Conservation (phyloP, 2,888 invertebrate genomes). For the Phytoseiulus persimilis region DNA sequence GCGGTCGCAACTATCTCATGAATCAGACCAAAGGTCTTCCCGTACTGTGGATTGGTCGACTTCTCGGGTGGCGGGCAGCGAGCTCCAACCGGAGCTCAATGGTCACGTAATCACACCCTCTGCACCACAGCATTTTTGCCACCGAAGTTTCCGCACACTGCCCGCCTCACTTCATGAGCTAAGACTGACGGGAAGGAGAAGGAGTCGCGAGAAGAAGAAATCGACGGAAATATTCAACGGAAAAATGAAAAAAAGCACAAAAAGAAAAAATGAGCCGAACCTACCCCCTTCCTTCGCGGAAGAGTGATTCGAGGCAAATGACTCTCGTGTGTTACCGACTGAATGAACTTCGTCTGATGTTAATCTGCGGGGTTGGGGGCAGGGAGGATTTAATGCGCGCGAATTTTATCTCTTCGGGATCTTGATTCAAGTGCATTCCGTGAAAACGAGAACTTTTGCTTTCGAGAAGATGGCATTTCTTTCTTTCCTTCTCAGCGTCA, state of each 20-base stretch:
- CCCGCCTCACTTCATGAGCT: neutral
- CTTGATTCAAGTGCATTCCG: neutral
- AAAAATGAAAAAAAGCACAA: neutral
- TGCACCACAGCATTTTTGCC: neutral
- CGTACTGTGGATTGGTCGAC: neutral
- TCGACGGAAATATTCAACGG: neutral
- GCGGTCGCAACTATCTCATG: neutral
- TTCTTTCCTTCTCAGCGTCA: neutral
- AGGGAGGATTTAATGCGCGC: neutral
- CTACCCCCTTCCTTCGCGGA: neutral
- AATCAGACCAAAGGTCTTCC: neutral
- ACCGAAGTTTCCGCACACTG: neutral
- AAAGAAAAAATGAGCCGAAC: neutral
- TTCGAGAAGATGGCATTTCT: neutral
- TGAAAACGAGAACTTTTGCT: neutral
- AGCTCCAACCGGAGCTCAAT: neutral
- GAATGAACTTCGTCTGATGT: neutral
- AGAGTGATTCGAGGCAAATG: neutral
- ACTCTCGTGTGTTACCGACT: neutral
- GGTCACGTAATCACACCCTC: neutral
- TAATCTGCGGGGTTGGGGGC: neutral
- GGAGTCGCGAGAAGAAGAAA: neutral
- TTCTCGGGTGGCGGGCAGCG: neutral
- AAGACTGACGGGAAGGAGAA: neutral
- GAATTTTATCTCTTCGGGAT: neutral